These are phyloP conservation scores for Polypedilum vanderplanki DNA, from an alignment of 1,140 invertebrate genomes.

Conservation along the genomic window DNA sequence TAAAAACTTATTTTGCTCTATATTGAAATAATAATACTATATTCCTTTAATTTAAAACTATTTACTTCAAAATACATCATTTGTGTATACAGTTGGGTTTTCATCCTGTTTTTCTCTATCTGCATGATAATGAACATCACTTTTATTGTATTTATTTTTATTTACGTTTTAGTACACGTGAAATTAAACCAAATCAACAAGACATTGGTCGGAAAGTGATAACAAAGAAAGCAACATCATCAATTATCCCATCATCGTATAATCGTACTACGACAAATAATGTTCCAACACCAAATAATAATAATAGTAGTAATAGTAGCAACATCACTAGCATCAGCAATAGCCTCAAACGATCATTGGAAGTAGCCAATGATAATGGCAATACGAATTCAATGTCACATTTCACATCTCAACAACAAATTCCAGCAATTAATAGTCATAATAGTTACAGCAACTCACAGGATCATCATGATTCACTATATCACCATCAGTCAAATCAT, in stretches of 20 bases:
- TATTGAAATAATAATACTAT: no score
- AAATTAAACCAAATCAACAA: constrained; percentile 82
- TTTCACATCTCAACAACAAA: constrained; percentile 24
- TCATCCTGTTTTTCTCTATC: no score
- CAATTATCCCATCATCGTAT: constrained; percentile 32
- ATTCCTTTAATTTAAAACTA: no score
- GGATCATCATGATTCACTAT: constrained; percentile 20
- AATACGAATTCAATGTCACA: constrained; percentile 40
- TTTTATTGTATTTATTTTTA: constrained; percentile 29
- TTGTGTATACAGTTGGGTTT: no score
- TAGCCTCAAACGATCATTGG: constrained; percentile 40
- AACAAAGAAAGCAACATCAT: constrained; percentile 54
- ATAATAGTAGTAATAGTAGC: constrained; percentile 20
- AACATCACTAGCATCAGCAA: constrained; percentile 39
- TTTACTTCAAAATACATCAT: no score
- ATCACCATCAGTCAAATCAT: constrained; percentile 30
- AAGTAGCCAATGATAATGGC: constrained; percentile 37
- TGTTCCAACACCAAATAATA: constrained; percentile 30
- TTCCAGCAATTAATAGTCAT: constrained; percentile 29
- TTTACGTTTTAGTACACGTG: constrained; percentile 64
- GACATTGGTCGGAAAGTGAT: constrained; percentile 72
- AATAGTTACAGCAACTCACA: constrained; percentile 14
- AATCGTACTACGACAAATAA: constrained; percentile 9
- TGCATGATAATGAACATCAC: no score
- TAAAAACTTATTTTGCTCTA: no score